These are phyloP conservation scores for Brenthis hecate DNA, from an alignment of 2,888 invertebrate species.

Conservation along the genomic window DNA sequence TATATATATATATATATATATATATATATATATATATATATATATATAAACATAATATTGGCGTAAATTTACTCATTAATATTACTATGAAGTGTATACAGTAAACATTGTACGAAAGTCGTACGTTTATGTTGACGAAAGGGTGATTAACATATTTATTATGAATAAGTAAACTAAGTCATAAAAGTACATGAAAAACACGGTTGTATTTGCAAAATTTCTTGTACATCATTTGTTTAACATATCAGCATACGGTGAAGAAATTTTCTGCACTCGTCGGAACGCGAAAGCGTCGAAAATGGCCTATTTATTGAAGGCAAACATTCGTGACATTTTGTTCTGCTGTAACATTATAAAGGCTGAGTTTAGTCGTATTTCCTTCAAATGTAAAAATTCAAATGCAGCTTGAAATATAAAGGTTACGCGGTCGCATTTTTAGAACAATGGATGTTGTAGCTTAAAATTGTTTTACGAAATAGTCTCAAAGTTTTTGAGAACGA, in stretches of 20 bases:
- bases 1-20: not conserved
- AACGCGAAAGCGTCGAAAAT: constrained; percentile 28
- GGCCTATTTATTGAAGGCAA: constrained; percentile 28
- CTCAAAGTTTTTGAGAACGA: constrained; percentile 2
- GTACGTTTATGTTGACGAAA: constrained; percentile 8
- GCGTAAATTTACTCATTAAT: not conserved
- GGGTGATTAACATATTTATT: constrained; percentile 15
- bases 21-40: too few species aligned
- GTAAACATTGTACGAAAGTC: not conserved
- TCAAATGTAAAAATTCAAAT: constrained; percentile 19
- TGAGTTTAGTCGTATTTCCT: constrained; percentile 22
- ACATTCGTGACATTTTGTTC: constrained; percentile 34
- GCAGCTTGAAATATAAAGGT: constrained; percentile 28
- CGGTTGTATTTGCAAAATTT: not conserved
- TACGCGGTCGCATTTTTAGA: constrained; percentile 23
- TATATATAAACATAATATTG: not conserved
- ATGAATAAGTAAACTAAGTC: not conserved
- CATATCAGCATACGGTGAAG: constrained; percentile 49
- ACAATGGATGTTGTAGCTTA: constrained; percentile 16
- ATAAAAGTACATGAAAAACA: not conserved
- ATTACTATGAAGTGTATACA: not conserved
- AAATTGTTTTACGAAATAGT: constrained; percentile 4
- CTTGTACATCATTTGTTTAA: constrained; percentile 55
- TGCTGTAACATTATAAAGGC: constrained; percentile 21
- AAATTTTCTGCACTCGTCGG: constrained; percentile 46